phyloP scores from a whole-genome alignment of 2,888 invertebrate species.

The Julus scandinavius region DNA sequence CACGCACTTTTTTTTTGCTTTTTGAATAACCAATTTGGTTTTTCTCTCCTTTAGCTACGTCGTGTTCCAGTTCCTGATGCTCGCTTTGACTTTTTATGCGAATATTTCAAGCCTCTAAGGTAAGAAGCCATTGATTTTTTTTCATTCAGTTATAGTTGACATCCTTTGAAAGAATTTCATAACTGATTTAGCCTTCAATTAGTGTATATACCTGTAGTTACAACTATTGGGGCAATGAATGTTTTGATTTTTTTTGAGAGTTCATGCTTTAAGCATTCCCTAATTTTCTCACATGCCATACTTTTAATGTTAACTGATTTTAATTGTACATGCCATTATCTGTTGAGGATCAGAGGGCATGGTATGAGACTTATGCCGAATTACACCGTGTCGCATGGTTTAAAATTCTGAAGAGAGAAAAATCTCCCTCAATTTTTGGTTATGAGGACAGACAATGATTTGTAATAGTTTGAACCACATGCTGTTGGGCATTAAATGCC shows the following conservation, averaged over 20 bases:
- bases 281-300: not conserved
- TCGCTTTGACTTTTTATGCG: conserved; percentile 90
- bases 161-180: too few species aligned
- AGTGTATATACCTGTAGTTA: too few species aligned
- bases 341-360: not conserved
- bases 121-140: conserved; percentile 66
- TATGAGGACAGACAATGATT: too few species aligned
- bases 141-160: too few species aligned
- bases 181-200: too few species aligned
- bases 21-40: conserved; percentile 50
- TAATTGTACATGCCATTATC: not conserved
- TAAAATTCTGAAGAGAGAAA: not conserved
- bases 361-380: not conserved
- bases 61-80: conserved; percentile 97
- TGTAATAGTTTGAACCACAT: too few species aligned
- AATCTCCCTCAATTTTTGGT: too few species aligned
- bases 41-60: conserved; percentile 71
- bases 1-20: not conserved
- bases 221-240: too few species aligned
- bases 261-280: not conserved
- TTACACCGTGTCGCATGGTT: not conserved
- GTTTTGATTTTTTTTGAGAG: too few species aligned
- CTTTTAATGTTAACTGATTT: not conserved
- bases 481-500: not conserved
- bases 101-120: conserved; percentile 95